Conservation (phyloP, 2,888 invertebrate species). For the Parnassius apollo region DNA sequence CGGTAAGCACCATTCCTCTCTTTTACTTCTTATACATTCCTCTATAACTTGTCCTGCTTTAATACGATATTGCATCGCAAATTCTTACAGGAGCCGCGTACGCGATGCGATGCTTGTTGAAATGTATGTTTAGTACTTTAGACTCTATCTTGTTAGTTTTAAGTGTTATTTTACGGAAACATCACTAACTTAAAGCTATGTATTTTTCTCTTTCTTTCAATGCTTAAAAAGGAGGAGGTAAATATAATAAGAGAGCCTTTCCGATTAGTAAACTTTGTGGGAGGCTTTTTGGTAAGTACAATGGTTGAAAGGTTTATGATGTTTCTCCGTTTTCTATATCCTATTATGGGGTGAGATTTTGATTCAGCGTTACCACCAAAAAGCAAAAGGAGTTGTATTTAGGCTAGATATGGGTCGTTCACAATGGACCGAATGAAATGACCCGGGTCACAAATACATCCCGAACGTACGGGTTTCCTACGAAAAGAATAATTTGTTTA, state of each 20-base stretch:
- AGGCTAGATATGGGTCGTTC: no score
- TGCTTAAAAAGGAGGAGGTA: slow-evolving; percentile 77
- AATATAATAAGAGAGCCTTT: slow-evolving; percentile 63
- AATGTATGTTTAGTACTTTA: slow-evolving; percentile 53
- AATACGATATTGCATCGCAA: slow-evolving; percentile 30
- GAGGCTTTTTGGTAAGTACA: slow-evolving; percentile 63
- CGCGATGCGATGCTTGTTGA: slow-evolving; percentile 36
- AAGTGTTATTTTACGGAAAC: slow-evolving; percentile 50
- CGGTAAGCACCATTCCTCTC: slow-evolving; percentile 81
- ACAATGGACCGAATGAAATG: no score
- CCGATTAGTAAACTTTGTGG: slow-evolving; percentile 61
- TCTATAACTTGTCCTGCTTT: slow-evolving; percentile 35
- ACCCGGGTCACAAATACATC: no score
- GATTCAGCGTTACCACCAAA: slow-evolving; percentile 2
- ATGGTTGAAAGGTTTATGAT: slow-evolving; percentile 57
- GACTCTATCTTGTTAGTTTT: slow-evolving; percentile 35
- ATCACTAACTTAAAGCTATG: slow-evolving; percentile 74
- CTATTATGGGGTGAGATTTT: slow-evolving; percentile 38
- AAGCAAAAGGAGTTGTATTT: no score
- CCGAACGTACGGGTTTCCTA: no score
- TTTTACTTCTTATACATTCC: slow-evolving; percentile 26
- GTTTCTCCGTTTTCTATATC: slow-evolving; percentile 49
- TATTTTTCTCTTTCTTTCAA: slow-evolving; percentile 74
- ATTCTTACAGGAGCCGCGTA: slow-evolving; percentile 52
- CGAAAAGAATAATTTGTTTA: no score